Evolutionary conservation across 1,140 invertebrate species (phyloP).

Genomic region (Drosophila cardini): DNA sequence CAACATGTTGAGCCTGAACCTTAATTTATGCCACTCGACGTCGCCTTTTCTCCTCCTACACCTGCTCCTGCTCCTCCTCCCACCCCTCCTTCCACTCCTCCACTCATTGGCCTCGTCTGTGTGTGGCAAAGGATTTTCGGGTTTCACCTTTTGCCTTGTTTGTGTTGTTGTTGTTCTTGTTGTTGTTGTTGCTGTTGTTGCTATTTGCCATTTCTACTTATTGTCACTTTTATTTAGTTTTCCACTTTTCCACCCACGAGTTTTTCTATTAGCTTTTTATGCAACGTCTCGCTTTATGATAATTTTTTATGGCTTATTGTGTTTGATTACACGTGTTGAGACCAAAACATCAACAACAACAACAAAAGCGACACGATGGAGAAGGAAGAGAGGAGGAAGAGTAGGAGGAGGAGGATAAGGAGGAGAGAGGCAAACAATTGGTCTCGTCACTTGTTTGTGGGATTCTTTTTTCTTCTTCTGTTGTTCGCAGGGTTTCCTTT

Average conservation of each 20-base stretch:
- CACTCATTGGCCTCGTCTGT: conserved; percentile 55
- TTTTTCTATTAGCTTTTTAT: conserved; percentile 53
- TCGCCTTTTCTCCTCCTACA: conserved; percentile 13
- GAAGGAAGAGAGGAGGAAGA: conserved; percentile 31
- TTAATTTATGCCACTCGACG: conserved; percentile 76
- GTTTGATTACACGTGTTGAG: conserved; percentile 77
- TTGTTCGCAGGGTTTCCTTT: conserved; percentile 43
- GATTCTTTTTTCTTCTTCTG: conserved; percentile 57
- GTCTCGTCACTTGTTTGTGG: conserved; percentile 63
- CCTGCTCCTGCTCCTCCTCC: background rate
- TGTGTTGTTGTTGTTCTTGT: conserved; percentile 9
- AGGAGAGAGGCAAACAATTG: conserved; percentile 15
- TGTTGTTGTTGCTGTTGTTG: conserved; percentile 4
- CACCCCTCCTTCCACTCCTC: conserved; percentile 1
- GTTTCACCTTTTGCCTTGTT: conserved; percentile 62
- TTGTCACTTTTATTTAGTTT: conserved; percentile 49
- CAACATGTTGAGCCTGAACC: conserved; percentile 62
- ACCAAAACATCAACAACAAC: conserved; percentile 52
- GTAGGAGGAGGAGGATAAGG: conserved; percentile 43
- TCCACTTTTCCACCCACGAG: conserved; percentile 13
- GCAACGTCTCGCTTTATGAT: conserved; percentile 56
- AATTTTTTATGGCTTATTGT: conserved; percentile 80
- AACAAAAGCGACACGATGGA: conserved; percentile 44
- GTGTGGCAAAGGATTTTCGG: conserved; percentile 76
- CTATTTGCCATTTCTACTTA: conserved; percentile 38